These are phyloP conservation scores for Petrolisthes manimaculis DNA, from an alignment of 2,888 invertebrate genomes.

Conservation along the genomic window DNA sequence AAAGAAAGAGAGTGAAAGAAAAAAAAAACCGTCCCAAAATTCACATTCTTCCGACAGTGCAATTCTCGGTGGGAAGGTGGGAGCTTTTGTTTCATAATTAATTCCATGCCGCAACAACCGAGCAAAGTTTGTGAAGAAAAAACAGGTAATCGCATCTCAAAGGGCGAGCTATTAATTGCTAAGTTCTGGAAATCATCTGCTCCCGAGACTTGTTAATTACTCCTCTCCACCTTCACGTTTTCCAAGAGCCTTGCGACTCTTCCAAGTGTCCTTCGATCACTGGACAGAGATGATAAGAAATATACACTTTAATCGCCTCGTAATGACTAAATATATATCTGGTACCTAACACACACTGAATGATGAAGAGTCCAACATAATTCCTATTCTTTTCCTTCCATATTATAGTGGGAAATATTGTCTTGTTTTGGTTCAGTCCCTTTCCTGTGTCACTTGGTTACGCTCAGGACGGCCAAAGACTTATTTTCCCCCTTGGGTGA, in stretches of 20 bases:
- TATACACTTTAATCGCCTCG: too few relatives aligned
- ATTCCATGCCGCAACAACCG: constrained; percentile 40
- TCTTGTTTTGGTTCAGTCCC: background rate
- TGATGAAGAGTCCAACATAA: background rate
- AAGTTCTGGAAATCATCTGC: constrained; percentile 54
- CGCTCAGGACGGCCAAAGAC: background rate
- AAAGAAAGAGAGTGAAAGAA: background rate
- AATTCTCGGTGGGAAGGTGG: constrained; percentile 27
- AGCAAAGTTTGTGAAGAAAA: constrained; percentile 36
- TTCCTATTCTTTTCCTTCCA: background rate
- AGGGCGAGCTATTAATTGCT: constrained; percentile 57
- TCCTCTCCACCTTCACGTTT: constrained; percentile 30
- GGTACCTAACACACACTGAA: too few relatives aligned
- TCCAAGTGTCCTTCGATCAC: constrained; percentile 18
- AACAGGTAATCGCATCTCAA: constrained; percentile 57
- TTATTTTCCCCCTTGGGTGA: constrained; percentile 15
- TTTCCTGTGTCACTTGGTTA: background rate
- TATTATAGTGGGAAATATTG: background rate
- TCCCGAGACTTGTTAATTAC: constrained; percentile 42
- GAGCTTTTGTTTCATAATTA: constrained; percentile 55
- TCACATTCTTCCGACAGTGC: constrained; percentile 34
- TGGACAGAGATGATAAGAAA: background rate
- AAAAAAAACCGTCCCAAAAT: background rate
- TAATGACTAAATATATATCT: too few relatives aligned
- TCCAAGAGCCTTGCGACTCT: constrained; percentile 3